Conservation (phyloP, 1,140 invertebrate species). For the Scaptomyza pallida region DNA sequence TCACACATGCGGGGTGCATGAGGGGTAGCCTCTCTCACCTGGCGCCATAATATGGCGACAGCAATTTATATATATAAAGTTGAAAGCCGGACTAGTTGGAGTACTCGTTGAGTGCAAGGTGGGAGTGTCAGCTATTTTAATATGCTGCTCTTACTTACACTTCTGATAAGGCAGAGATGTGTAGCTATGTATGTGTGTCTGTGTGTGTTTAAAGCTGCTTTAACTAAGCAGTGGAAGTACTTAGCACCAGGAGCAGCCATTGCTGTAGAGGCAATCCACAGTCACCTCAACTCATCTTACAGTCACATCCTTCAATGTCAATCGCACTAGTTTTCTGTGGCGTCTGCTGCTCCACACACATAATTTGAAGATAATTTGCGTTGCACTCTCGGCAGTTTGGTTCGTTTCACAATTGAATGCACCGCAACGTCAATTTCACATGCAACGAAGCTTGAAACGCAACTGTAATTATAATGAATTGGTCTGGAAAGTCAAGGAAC, state of each 20-base stretch:
- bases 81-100: conserved; percentile 14
- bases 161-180: conserved; percentile 39
- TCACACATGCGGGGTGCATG: conserved; percentile 13
- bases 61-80: conserved; percentile 9
- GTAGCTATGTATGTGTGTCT: background rate
- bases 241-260: conserved; percentile 18
- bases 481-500: conserved; percentile 4
- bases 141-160: conserved; percentile 37
- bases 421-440: conserved; percentile 14
- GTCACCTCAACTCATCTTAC: conserved; percentile 6
- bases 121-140: conserved; percentile 40
- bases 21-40: conserved; percentile 12
- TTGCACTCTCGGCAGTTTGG: conserved; percentile 24
- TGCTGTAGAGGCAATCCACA: background rate
- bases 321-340: conserved; percentile 37
- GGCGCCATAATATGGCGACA: conserved; percentile 28
- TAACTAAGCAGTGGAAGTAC: conserved; percentile 51
- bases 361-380: conserved; percentile 59
- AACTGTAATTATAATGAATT: conserved; percentile 39
- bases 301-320: conserved; percentile 33
- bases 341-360: conserved; percentile 56
- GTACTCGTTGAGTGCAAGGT: background rate
- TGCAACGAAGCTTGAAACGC: conserved; percentile 25
- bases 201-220: conserved; percentile 14
- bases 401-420: conserved; percentile 22